Base-by-base conservation (phyloP, 1,140 invertebrate genomes). In the Anoplolepis gracilipes region DNA sequence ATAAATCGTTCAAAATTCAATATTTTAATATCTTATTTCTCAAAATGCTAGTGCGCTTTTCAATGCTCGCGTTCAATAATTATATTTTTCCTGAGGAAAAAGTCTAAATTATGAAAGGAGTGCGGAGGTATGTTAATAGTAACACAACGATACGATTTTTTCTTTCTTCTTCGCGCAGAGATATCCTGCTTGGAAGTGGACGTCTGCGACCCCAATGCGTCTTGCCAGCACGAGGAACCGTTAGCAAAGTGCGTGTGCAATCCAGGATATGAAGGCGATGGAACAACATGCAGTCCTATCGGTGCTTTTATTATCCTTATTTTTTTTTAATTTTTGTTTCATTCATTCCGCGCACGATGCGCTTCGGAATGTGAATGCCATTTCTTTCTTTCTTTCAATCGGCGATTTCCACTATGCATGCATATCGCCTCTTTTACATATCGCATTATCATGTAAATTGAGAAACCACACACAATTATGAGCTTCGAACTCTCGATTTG, bases 191-290 rank as follows among this genome's bases (percentile, higher is more conserved):
- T 96, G 81, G 95, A 96, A 22, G 92, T 96, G 92, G 95, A 97
- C 91, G 96, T 97, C 90, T 98, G 98, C 95, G 96, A 98, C 91
- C 91, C 95, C 0, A 96, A 98, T 92, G 98, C 98, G 22, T 95
- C 95, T 33, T 99, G 98, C 93, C 93, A 96, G 8, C 96, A 96
- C 76, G 96, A 97, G 76, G 96, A 97, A 10, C 91, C 95, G 11
- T 87, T 96, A 16, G 96, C 96, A 70, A 96, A 96, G 64, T 99
- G 98, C 93, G 95, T 97, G 22, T 99, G 98, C 93, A 96, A 97
- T 84, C 92, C 95, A 19, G 98, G 98, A 76, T 99, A 96, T 93
- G 95, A 96, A 69, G 98, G 98, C 67, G 97, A 98, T 92, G 98
- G 98, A 59, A 96, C 96, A 69, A 94, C 94, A 0, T 98, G 98